Evolutionary conservation across 2,888 invertebrate species (phyloP).

Genomic region (Drosophila birchii): DNA sequence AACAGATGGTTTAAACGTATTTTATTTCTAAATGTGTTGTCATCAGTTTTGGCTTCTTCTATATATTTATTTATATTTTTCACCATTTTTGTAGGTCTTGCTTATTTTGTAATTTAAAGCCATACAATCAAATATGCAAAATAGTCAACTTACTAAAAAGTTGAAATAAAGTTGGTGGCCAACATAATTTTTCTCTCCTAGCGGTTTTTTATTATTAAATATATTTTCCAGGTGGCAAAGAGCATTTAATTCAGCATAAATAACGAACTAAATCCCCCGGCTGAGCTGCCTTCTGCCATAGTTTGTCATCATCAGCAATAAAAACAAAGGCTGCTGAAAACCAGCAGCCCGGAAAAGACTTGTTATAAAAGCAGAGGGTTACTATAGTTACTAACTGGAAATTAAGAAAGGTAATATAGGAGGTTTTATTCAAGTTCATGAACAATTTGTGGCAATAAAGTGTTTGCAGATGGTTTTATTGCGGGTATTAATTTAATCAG

Average conservation of each 20-base stretch:
- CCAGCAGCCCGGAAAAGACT: constrained; percentile 42
- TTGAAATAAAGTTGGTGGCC: neutral
- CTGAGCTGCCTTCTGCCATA: neutral
- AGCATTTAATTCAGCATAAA: constrained; percentile 30
- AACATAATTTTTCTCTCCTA: neutral
- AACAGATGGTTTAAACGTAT: neutral
- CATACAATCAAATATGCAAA: constrained; percentile 27
- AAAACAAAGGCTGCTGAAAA: constrained; percentile 11
- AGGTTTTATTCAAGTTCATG: constrained; percentile 34
- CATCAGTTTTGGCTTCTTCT: neutral
- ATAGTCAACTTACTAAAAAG: neutral
- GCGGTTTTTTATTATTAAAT: neutral
- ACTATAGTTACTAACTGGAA: neutral
- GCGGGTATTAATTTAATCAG: constrained; percentile 61
- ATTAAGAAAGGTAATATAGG: neutral
- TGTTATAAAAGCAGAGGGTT: constrained; percentile 14
- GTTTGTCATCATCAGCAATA: constrained; percentile 20
- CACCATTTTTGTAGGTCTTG: no score
- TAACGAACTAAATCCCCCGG: constrained; percentile 6
- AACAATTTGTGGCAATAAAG: constrained; percentile 59
- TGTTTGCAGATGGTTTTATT: constrained; percentile 54
- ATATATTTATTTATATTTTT: neutral
- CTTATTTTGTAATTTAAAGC: neutral
- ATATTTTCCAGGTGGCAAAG: neutral
- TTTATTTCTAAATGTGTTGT: neutral